Evolutionary conservation across 2,888 invertebrate species (phyloP).

Genomic region (Drosophila colorata): DNA sequence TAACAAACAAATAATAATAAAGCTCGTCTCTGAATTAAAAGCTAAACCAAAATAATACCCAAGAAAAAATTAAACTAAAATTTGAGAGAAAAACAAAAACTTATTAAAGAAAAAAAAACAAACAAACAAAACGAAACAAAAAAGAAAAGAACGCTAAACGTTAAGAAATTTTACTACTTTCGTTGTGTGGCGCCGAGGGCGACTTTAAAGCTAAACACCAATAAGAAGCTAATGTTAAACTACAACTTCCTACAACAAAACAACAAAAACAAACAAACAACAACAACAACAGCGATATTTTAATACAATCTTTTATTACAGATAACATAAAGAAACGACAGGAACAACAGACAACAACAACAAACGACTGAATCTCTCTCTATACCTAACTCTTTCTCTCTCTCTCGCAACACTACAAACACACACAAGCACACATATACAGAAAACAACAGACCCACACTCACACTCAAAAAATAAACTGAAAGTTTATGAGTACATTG

Average conservation of each 20-base stretch:
- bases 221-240: slow-evolving; percentile 55
- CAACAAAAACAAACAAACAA: slow-evolving; percentile 25
- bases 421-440: neutral
- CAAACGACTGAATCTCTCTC: slow-evolving; percentile 66
- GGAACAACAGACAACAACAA: slow-evolving; percentile 46
- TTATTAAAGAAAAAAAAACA: slow-evolving; percentile 19
- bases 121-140: slow-evolving; percentile 16
- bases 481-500: slow-evolving; percentile 60
- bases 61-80: slow-evolving; percentile 22
- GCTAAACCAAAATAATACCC: slow-evolving; percentile 30
- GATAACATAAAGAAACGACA: slow-evolving; percentile 41
- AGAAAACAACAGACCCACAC: slow-evolving; percentile 21
- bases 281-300: slow-evolving; percentile 70
- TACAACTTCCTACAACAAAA: slow-evolving; percentile 45
- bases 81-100: slow-evolving; percentile 29
- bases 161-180: slow-evolving; percentile 56
- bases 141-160: slow-evolving; percentile 36
- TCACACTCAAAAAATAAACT: slow-evolving; percentile 53
- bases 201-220: slow-evolving; percentile 62
- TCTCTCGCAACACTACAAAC: slow-evolving; percentile 16
- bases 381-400: slow-evolving; percentile 28
- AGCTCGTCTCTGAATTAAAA: slow-evolving; percentile 53
- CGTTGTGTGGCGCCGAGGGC: slow-evolving; percentile 75
- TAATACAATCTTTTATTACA: slow-evolving; percentile 67
- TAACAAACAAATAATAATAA: slow-evolving; percentile 34